These are phyloP conservation scores for Gymnoscopelus microlampas DNA, from an alignment of 2,797 vertebrate genomes.

Conservation along the genomic window DNA sequence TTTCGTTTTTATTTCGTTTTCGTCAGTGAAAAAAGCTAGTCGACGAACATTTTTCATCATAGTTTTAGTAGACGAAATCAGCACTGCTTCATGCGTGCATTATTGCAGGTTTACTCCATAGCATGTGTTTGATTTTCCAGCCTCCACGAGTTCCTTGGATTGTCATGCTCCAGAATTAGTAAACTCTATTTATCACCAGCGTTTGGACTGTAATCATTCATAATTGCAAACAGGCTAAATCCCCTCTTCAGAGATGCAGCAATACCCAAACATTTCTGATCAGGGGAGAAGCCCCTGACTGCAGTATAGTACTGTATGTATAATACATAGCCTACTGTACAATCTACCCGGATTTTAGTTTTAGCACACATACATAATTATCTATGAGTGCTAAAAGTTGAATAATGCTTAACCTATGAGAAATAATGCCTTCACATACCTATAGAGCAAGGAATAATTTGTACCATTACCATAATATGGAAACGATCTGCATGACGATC, in stretches of 20 bases:
- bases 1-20: no score
- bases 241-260: conserved; percentile 1
- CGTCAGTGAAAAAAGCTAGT: no score
- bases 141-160: background rate
- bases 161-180: background rate
- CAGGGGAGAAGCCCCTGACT: background rate
- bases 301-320: no score
- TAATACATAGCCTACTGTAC: no score
- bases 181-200: background rate
- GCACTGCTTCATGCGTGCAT: no score
- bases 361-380: no score
- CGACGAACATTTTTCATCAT: no score
- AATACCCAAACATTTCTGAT: conserved; percentile 5
- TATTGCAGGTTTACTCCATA: conserved; percentile 10
- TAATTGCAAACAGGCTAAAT: conserved; percentile 7
- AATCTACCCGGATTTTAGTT: no score
- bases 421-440: background rate
- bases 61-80: no score
- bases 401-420: no score
- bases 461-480: background rate
- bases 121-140: conserved; percentile 1
- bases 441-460: no score
- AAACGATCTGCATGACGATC: background rate
- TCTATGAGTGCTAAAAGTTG: no score
- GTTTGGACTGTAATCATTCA: background rate